A percentile compares a stretch with the other conserved stretches of the same genome.
phyloP scores from a whole-genome alignment of 1,140 invertebrate genomes.

The Pantala flavescens region DNA sequence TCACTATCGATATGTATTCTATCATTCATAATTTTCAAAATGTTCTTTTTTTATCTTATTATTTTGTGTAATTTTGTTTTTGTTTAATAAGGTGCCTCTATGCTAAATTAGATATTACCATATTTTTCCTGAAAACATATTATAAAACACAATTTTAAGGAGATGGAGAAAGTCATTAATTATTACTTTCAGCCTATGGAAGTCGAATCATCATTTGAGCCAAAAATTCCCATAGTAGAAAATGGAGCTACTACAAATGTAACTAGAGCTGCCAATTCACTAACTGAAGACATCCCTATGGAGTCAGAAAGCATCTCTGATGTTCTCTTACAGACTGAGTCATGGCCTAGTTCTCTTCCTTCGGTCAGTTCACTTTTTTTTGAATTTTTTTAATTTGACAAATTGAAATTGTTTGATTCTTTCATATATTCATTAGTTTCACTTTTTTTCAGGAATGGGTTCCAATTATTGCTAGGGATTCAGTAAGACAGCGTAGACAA shows the following conservation, averaged over 20 bases:
- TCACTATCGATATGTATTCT: too few species aligned
- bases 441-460: slow-evolving; percentile 58
- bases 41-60: too few species aligned
- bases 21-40: too few species aligned
- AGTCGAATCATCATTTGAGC: slow-evolving; percentile 24
- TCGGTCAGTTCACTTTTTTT: slow-evolving; percentile 29
- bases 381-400: too few species aligned
- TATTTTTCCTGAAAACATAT: too few species aligned
- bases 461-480: slow-evolving; percentile 64
- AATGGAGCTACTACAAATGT: background rate
- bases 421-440: too few species aligned
- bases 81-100: too few species aligned
- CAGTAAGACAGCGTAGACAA: slow-evolving; percentile 50
- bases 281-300: background rate
- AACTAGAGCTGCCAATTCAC: too few species aligned
- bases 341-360: slow-evolving; percentile 43
- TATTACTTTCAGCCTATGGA: slow-evolving; percentile 31
- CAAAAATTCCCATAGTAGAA: background rate
- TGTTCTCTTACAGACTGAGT: slow-evolving; percentile 41
- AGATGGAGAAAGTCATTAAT: background rate
- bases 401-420: too few species aligned
- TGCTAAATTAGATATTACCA: too few species aligned
- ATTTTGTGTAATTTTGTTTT: too few species aligned
- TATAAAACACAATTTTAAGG: background rate
- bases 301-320: slow-evolving; percentile 34